phyloP scores from a whole-genome alignment of 2,797 vertebrate genomes.

The Cyclopterus lumpus region DNA sequence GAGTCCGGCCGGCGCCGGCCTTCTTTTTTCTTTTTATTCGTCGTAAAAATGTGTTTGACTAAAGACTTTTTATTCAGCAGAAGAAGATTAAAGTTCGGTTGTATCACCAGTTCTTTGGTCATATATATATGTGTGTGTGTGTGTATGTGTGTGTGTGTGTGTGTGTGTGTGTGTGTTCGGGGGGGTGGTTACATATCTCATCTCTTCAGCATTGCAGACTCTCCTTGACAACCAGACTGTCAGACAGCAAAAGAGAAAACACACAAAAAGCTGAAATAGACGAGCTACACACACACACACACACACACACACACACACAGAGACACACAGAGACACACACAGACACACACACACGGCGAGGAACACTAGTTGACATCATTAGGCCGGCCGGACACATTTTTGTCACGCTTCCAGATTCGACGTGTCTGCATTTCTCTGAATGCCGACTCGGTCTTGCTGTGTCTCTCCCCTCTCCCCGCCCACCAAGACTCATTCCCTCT shows the following conservation, averaged over 20 bases:
- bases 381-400: slow-evolving; percentile 82
- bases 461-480: slow-evolving; percentile 44
- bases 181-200: slow-evolving; percentile 29
- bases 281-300: slow-evolving; percentile 28
- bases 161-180: neutral
- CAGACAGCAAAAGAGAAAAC: slow-evolving; percentile 54
- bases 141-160: neutral
- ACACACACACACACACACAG: slow-evolving; percentile 29
- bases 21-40: neutral
- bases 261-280: slow-evolving; percentile 49
- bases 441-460: slow-evolving; percentile 68
- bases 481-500: slow-evolving; percentile 41
- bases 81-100: slow-evolving; percentile 8
- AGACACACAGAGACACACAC: slow-evolving; percentile 28
- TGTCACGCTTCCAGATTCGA: slow-evolving; percentile 84
- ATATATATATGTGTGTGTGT: neutral
- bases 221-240: slow-evolving; percentile 65
- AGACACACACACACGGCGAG: slow-evolving; percentile 46
- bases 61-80: slow-evolving; percentile 13
- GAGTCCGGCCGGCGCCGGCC: neutral
- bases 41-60: neutral
- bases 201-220: slow-evolving; percentile 45
- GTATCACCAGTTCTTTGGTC: slow-evolving; percentile 12
- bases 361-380: slow-evolving; percentile 83
- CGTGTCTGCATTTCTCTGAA: slow-evolving; percentile 79